A percentile compares a stretch with the other conserved stretches of the same genome.
These are phyloP conservation scores for Campylorhamphus procurvoides DNA, from an alignment of 2,113 vertebrate genomes.

Conservation along the genomic window DNA sequence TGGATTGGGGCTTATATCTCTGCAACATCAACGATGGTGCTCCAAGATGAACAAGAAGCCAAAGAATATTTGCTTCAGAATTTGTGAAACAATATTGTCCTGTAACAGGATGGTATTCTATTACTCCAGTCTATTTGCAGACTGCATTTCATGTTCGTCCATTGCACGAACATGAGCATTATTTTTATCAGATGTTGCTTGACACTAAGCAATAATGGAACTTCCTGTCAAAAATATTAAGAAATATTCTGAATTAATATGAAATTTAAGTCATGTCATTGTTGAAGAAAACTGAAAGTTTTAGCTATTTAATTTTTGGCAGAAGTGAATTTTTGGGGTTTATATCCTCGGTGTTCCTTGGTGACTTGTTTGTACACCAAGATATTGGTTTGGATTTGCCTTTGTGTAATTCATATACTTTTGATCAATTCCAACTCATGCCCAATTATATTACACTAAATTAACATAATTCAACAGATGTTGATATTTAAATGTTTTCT, in stretches of 20 bases:
- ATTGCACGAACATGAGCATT: neutral
- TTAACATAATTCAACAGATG: conserved; percentile 90
- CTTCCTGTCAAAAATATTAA: neutral
- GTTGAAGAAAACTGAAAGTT: neutral
- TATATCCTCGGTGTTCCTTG: conserved; percentile 23
- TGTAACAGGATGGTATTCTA: neutral
- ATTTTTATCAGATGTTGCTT: neutral
- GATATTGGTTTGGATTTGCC: conserved; percentile 73
- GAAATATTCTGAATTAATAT: neutral
- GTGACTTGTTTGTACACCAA: conserved; percentile 66
- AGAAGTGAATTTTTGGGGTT: neutral
- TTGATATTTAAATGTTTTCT: conserved; percentile 89
- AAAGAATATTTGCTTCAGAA: neutral
- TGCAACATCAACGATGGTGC: neutral
- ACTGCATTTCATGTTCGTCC: neutral
- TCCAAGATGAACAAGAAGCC: neutral
- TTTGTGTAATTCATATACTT: conserved; percentile 79
- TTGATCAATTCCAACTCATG: conserved; percentile 82
- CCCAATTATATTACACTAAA: conserved; percentile 86
- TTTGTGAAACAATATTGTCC: neutral
- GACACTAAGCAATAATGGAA: neutral
- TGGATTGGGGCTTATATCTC: neutral
- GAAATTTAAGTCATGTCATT: neutral
- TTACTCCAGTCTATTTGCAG: neutral
- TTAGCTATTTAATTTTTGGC: conserved; percentile 20